Conservation (phyloP, 2,113 vertebrate species). For the Apus apus region DNA sequence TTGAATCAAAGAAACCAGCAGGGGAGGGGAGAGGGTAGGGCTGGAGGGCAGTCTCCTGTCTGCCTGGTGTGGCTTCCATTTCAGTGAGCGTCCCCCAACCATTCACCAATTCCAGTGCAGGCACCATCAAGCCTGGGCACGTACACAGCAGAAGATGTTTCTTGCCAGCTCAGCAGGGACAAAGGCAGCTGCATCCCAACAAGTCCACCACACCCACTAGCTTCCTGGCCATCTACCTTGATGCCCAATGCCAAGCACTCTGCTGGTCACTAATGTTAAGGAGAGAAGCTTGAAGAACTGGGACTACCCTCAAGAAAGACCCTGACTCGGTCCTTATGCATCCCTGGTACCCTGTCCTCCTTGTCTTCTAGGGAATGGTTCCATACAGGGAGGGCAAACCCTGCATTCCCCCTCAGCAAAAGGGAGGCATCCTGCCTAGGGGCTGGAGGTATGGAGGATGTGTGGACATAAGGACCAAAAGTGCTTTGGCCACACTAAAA, state of each 20-base stretch:
- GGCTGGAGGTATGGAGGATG: background rate
- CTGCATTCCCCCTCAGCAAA: background rate
- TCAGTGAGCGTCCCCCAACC: background rate
- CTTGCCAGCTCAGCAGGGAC: background rate
- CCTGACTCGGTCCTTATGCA: background rate
- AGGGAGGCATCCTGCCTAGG: background rate
- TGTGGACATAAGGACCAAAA: background rate
- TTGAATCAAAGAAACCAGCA: background rate
- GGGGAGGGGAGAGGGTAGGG: background rate
- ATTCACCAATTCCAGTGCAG: background rate
- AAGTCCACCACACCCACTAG: background rate
- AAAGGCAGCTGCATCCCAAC: background rate
- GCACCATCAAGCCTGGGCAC: background rate
- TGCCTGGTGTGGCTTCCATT: accelerated
- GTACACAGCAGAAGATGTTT: background rate
- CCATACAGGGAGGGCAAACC: accelerated
- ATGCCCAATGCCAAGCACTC: background rate
- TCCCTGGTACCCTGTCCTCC: too few relatives aligned
- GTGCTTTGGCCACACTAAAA: background rate
- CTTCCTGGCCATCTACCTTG: background rate
- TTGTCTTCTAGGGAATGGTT: background rate
- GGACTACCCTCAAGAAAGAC: background rate
- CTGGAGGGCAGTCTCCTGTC: background rate
- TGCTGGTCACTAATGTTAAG: background rate
- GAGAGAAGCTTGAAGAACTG: background rate